Base-by-base conservation (phyloP, 2,888 invertebrate genomes). In the Ethmia dodecea region DNA sequence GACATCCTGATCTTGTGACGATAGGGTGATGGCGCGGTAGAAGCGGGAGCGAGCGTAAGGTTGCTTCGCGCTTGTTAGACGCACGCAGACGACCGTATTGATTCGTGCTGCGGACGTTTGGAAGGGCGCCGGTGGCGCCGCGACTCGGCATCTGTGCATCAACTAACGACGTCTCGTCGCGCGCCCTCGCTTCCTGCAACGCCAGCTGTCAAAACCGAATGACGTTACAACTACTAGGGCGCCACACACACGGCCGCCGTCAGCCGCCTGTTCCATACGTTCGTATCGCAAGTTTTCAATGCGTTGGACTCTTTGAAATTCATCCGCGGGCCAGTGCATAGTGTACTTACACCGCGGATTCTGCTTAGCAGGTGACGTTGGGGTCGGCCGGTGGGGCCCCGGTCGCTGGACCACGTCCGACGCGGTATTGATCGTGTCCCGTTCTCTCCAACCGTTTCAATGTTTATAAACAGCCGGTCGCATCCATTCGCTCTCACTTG, bases 401-500 rank as follows among this genome's bases (percentile, higher is more conserved):
- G 60, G 61, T 65, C 63, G 59, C 50, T 59, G 49, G 43, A 55
- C 55, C 56, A 58, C 64, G 46, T 57, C 56, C 60, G 55, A 52
- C 60, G 64, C 65, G 55, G 65, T 74, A 74, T 77, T 61, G 77
- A 79, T 76, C 73, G 68, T 62, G 64, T 66, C 66, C 64, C 63
- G 59, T 57, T 55, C 60, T 59, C 59, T 54, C 55, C 60, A 55
- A 52, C 55, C 50, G 63, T 60, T 65, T 63, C 76, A 76, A 78
- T 84, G 84, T 84, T 84, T 84, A 84, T 83, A 84, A 83, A 83
- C 84, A 81, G 74, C 74, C 74, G 81, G 77, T 63, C 60, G 72
- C 70, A 67, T 72, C 69, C 53, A 69, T 62, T 67, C 59, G 61
- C 45, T 59, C 62, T 66, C 63, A 69, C 69, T 74, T 75, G 75